Evolutionary conservation across 1,140 invertebrate genomes (phyloP), one percentile per base, ranked within the genome.

Genomic region (Kradibia gibbosae): DNA sequence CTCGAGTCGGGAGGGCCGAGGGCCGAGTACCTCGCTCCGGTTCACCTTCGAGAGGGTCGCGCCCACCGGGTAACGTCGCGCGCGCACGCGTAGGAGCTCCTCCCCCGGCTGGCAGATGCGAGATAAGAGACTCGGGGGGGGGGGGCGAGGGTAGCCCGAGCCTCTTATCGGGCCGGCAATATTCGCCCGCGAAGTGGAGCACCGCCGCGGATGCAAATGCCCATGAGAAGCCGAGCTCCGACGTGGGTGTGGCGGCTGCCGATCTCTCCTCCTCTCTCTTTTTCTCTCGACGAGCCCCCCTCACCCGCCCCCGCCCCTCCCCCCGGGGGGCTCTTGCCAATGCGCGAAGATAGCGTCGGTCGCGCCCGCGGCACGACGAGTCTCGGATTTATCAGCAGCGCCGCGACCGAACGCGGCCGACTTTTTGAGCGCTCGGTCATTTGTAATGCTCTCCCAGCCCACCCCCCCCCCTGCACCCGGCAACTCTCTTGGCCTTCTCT

Each of bases 191-290:
- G 15, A 78, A 83, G 71, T 82, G 72, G 77, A 80, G 72, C 81
- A 70, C 17, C 77, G 76, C 81, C 74, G 53, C 77, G 82, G 76
- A 83, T 83, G 82, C 82, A 79, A 83, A 83, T 83, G 36, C 39
- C 31, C 31, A 67, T 71, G 79, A 76, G 72, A 80, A 81, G 57
- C 72, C 28, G 79, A 81, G 75, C 79, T 81, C 62, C 48, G 53
- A 36, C 25, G 76, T 80, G 82, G 82, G 82, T 83, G 82, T 83
- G 82, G 76, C 81, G 62, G 28, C 39, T 31, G 5, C 42, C 70
- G n/a, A 20, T 48, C 17, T 62, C 72, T 36, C 60, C 17, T 39
- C 53, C 25, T 50, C 31, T 74, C 79, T 75, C 72, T n/a, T 4
- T 20, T 67, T 71, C 42, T 79, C 50, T 73, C 57, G 10, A 17